These are phyloP conservation scores for Smittia aterrima DNA, from an alignment of 2,888 invertebrate species.

Conservation along the genomic window DNA sequence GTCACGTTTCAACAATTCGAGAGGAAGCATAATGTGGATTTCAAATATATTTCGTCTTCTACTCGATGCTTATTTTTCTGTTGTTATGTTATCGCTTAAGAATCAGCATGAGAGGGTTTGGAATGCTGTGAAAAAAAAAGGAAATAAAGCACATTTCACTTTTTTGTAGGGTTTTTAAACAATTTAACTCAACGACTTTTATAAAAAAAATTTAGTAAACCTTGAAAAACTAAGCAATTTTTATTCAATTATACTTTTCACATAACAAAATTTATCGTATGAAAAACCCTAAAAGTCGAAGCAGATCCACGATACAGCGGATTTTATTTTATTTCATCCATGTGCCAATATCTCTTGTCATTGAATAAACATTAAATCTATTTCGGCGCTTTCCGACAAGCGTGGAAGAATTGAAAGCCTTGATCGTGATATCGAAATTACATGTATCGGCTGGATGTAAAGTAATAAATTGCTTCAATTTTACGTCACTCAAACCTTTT, in stretches of 20 bases:
- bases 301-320: not conserved
- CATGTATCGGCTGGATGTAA: not conserved
- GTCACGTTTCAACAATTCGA: conserved; percentile 21
- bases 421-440: not conserved
- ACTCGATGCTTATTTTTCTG: not conserved
- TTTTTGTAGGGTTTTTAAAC: too few relatives aligned
- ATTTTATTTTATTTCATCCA: not conserved
- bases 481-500: too few relatives aligned
- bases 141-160: not conserved
- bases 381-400: not conserved
- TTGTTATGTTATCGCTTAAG: conserved; percentile 8
- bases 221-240: too few relatives aligned
- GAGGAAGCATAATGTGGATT: conserved; percentile 23
- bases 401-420: not conserved
- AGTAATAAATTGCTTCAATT: too few relatives aligned
- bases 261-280: too few relatives aligned
- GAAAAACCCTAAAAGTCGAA: too few relatives aligned
- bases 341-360: conserved; percentile 17
- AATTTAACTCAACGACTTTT: too few relatives aligned
- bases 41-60: not conserved
- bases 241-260: too few relatives aligned
- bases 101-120: not conserved
- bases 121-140: not conserved
- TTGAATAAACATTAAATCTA: conserved; percentile 22
- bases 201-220: too few relatives aligned